phyloP scores from a whole-genome alignment of 2,113 vertebrate genomes.

The Suricata suricatta region DNA sequence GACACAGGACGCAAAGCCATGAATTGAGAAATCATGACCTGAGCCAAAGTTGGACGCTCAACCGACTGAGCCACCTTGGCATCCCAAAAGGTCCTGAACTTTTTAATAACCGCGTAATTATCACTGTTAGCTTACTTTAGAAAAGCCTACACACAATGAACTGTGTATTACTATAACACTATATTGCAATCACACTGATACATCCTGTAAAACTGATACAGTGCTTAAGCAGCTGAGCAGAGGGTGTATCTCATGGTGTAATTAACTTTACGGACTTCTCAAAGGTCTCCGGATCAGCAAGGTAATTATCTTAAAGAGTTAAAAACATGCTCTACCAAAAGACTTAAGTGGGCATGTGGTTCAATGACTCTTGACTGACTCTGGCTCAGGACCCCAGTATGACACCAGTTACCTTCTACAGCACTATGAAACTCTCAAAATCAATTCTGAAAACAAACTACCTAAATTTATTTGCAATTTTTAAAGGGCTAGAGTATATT shows the following conservation, averaged over 20 bases:
- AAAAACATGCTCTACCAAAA: conserved; percentile 45
- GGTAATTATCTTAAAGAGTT: conserved; percentile 42
- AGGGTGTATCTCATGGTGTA: conserved; percentile 43
- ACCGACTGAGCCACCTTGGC: no score
- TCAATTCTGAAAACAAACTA: conserved; percentile 2
- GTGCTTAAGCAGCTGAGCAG: conserved; percentile 2
- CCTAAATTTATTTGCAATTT: not conserved
- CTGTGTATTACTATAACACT: not conserved
- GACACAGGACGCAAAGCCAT: no score
- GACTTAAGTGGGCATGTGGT: not conserved
- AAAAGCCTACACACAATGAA: not conserved
- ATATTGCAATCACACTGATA: not conserved
- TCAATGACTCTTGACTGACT: not conserved
- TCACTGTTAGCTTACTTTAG: not conserved
- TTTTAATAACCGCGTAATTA: not conserved
- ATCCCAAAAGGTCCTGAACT: not conserved
- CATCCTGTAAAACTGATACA: conserved; percentile 46
- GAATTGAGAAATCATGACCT: no score
- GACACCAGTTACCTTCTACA: not conserved
- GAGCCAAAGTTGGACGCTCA: no score
- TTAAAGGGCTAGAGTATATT: not conserved
- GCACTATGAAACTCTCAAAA: not conserved
- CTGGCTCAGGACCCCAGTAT: not conserved
- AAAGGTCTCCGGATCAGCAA: conserved; percentile 43
- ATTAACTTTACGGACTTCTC: conserved; percentile 53